Evolutionary conservation across 2,797 vertebrate genomes (phyloP).

Genomic region (Taeniopygia guttata): DNA sequence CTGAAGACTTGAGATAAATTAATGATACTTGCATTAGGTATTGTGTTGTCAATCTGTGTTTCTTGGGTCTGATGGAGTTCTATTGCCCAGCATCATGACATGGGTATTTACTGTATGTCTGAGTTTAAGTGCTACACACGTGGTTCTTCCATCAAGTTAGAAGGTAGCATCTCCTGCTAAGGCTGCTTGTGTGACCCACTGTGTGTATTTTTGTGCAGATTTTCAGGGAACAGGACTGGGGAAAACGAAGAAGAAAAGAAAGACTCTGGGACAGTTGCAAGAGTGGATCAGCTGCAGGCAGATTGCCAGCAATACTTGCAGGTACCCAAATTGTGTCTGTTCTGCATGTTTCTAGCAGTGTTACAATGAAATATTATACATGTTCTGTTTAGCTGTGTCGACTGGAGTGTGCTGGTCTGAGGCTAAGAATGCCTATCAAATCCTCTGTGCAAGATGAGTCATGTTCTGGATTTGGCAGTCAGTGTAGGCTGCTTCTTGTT

Average conservation of each 20-base stretch:
- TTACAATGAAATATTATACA: not conserved
- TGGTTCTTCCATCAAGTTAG: no score
- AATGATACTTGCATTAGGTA: not conserved
- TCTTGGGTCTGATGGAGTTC: not conserved
- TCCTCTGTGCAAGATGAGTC: rapidly evolving
- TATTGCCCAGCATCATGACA: not conserved
- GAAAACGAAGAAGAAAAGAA: constrained; percentile 55
- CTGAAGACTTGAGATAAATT: not conserved
- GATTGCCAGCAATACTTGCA: constrained; percentile 70
- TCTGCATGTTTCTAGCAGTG: not conserved
- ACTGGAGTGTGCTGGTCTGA: not conserved
- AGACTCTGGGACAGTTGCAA: not conserved
- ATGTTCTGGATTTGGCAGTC: not conserved
- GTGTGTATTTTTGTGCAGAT: constrained; percentile 15
- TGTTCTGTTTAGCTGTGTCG: not conserved
- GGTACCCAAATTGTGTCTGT: constrained; percentile 49
- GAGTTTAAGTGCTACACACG: no score
- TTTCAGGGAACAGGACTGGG: not conserved
- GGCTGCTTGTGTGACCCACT: not conserved
- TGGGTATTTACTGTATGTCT: not conserved
- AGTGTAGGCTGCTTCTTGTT: not conserved
- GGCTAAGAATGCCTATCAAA: not conserved
- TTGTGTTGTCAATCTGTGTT: not conserved
- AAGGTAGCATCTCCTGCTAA: not conserved
- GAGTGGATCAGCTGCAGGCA: constrained; percentile 40